These are phyloP conservation scores for Chaetorhynchus papuensis DNA, from an alignment of 2,113 vertebrate species.

Conservation along the genomic window DNA sequence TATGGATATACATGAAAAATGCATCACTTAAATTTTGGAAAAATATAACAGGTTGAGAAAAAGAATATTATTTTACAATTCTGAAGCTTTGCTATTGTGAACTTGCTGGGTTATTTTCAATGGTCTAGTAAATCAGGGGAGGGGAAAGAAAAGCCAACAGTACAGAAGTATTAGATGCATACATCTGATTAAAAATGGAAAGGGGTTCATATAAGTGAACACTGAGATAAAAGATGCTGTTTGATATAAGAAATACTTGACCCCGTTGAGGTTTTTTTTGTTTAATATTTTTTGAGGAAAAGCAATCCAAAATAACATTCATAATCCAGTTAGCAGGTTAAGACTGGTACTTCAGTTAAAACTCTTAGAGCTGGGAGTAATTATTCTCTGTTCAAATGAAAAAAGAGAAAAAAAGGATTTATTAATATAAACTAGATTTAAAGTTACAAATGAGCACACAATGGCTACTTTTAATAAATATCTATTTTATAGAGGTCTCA, in stretches of 20 bases:
- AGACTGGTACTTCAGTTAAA: slow-evolving; percentile 56
- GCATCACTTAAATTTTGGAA: not conserved
- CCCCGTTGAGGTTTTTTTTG: not conserved
- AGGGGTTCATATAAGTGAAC: not conserved
- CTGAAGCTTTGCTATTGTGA: not conserved
- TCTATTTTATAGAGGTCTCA: not conserved
- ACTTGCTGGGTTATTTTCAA: not conserved
- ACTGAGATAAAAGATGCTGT: slow-evolving; percentile 3
- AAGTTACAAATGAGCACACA: not conserved
- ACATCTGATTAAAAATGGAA: slow-evolving; percentile 5
- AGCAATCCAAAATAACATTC: not conserved
- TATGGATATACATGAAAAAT: not conserved
- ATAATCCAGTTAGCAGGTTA: slow-evolving; percentile 68
- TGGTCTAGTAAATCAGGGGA: not conserved
- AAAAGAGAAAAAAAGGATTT: not conserved
- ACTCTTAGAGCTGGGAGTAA: slow-evolving; percentile 46
- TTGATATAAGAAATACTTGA: slow-evolving; percentile 41
- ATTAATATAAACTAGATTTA: not conserved
- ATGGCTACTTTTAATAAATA: not conserved
- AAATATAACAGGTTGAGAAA: not conserved
- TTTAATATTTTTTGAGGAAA: slow-evolving; percentile 28
- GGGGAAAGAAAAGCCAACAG: not conserved
- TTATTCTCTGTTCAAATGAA: slow-evolving; percentile 56
- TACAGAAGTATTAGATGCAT: not conserved
- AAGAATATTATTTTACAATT: not conserved